These are phyloP conservation scores for Channallabes apus DNA, from an alignment of 2,797 vertebrate genomes.

Conservation along the genomic window DNA sequence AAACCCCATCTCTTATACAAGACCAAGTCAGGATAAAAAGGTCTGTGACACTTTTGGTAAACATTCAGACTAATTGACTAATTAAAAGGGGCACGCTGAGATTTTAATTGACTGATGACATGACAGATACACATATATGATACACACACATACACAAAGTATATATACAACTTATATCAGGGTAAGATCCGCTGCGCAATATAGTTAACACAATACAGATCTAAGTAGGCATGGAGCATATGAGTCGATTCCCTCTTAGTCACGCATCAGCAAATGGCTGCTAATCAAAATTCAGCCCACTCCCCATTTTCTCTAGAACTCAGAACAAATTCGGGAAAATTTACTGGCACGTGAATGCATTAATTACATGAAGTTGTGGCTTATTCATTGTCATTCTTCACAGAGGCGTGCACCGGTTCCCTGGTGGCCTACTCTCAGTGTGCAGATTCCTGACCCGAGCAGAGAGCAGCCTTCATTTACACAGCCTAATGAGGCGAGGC, in stretches of 20 bases:
- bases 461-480: slow-evolving; percentile 59
- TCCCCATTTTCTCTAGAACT: slow-evolving; percentile 36
- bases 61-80: slow-evolving; percentile 66
- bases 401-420: slow-evolving; percentile 19
- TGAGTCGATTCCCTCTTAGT: slow-evolving; percentile 32
- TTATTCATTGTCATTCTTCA: slow-evolving; percentile 52
- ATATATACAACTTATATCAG: background rate
- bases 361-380: slow-evolving; percentile 36
- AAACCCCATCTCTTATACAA: slow-evolving; percentile 56
- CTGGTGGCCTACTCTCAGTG: slow-evolving; percentile 34
- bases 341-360: slow-evolving; percentile 31
- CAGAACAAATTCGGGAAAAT: slow-evolving; percentile 32
- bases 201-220: background rate
- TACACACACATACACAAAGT: no score
- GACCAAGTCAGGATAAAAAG: slow-evolving; percentile 66
- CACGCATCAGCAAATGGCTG: slow-evolving; percentile 41
- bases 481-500: slow-evolving; percentile 60
- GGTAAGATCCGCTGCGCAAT: background rate
- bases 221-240: slow-evolving; percentile 11
- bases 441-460: slow-evolving; percentile 50
- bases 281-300: slow-evolving; percentile 42
- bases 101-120: slow-evolving; percentile 22
- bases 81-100: slow-evolving; percentile 35
- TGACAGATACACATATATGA: background rate
- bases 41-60: slow-evolving; percentile 60